phyloP scores from a whole-genome alignment of 2,888 invertebrate genomes.

The Dynastes grantii region DNA sequence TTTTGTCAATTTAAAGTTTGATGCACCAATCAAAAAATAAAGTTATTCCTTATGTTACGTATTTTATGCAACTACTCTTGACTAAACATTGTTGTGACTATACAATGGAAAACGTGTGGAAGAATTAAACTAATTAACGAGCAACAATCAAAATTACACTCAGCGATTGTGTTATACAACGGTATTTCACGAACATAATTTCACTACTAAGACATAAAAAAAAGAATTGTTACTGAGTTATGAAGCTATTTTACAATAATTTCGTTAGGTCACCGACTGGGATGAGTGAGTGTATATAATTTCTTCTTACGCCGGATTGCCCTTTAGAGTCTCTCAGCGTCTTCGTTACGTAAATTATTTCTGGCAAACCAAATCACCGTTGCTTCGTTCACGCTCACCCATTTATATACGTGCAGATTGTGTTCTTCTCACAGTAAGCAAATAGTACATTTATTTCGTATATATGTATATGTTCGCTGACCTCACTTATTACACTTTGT shows the following conservation, averaged over 20 bases:
- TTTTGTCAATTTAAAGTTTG: too few species aligned
- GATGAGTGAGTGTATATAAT: slow-evolving; percentile 37
- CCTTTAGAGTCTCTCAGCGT: slow-evolving; percentile 38
- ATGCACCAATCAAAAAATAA: too few species aligned
- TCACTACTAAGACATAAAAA: not conserved
- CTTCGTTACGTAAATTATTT: slow-evolving; percentile 44
- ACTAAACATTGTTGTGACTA: too few species aligned
- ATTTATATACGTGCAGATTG: slow-evolving; percentile 25
- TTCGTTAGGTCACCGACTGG: slow-evolving; percentile 45
- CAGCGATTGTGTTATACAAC: slow-evolving; percentile 12
- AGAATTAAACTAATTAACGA: not conserved
- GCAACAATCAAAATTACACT: slow-evolving; percentile 1
- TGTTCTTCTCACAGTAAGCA: slow-evolving; percentile 18
- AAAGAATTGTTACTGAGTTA: slow-evolving; percentile 24
- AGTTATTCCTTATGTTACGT: too few species aligned
- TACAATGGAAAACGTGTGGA: too few species aligned
- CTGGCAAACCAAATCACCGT: slow-evolving; percentile 31
- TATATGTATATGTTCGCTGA: not conserved
- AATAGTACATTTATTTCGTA: slow-evolving; percentile 2
- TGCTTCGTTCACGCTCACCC: slow-evolving; percentile 27
- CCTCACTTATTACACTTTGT: slow-evolving; percentile 1
- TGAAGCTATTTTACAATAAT: slow-evolving; percentile 40
- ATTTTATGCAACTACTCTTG: too few species aligned
- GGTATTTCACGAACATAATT: slow-evolving; percentile 22
- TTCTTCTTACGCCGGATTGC: slow-evolving; percentile 37